phyloP scores from a whole-genome alignment of 2,888 invertebrate species.

The Nineta flava region DNA sequence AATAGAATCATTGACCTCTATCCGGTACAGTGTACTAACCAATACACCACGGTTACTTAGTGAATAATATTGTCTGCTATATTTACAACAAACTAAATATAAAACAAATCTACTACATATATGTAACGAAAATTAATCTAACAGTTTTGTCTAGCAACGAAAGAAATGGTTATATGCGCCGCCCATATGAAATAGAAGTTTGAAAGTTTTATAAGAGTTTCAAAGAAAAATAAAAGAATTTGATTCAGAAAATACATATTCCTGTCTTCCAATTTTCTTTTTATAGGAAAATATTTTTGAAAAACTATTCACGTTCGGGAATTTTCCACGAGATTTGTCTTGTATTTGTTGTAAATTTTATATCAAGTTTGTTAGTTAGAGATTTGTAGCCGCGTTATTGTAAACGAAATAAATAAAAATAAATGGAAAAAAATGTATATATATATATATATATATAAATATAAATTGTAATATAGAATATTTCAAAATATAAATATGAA shows the following conservation, averaged over 20 bases:
- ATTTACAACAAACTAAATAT: no score
- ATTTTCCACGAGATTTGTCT: constrained; percentile 1
- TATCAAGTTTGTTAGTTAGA: background rate
- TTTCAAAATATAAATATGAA: no score
- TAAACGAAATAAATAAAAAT: background rate
- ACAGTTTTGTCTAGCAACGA: no score
- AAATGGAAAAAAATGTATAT: background rate
- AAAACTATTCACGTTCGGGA: constrained; percentile 2
- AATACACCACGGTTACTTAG: no score
- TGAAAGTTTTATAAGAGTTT: constrained; percentile 7
- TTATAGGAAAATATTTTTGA: constrained; percentile 6
- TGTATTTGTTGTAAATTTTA: constrained; percentile 1
- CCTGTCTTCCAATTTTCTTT: constrained; percentile 12
- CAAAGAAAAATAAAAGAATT: constrained; percentile 11
- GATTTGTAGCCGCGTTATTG: background rate
- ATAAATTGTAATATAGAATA: no score
- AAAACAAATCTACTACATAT: no score
- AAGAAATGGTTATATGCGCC: background rate
- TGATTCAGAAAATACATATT: constrained; percentile 13
- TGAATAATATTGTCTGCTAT: no score
- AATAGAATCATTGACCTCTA: no score
- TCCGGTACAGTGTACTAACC: no score
- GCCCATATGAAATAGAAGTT: background rate
- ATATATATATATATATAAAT: no score
- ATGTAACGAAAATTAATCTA: no score